These are phyloP conservation scores for Tuberolachnus salignus DNA, from an alignment of 2,888 invertebrate genomes.

Conservation along the genomic window DNA sequence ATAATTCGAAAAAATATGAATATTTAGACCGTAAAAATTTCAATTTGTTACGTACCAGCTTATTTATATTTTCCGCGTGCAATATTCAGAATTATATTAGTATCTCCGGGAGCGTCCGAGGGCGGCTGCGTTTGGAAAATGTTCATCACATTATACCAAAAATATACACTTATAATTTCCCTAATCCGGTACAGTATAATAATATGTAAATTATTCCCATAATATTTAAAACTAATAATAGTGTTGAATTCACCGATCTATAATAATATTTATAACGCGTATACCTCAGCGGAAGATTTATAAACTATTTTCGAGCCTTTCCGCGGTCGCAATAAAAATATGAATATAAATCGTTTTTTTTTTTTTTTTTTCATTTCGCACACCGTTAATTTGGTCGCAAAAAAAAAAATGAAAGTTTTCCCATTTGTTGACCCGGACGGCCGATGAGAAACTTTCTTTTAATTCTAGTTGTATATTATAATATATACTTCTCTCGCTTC, in stretches of 20 bases:
- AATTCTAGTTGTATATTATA: not conserved
- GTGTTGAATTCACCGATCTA: not conserved
- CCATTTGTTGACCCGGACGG: constrained; percentile 26
- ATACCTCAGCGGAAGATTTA: not conserved
- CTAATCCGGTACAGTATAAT: constrained; percentile 12
- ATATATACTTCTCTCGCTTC: not conserved
- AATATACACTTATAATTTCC: not conserved
- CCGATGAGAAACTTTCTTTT: constrained; percentile 2
- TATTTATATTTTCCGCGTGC: too few relatives aligned
- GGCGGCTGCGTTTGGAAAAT: too few relatives aligned
- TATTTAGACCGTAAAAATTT: constrained; percentile 30
- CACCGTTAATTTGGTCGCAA: constrained; percentile 15
- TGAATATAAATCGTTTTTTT: constrained; percentile 14
- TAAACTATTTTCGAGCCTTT: not conserved
- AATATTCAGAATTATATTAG: too few relatives aligned
- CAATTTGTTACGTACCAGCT: constrained; percentile 26
- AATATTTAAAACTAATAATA: not conserved
- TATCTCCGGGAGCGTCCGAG: too few relatives aligned
- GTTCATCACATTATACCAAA: constrained; percentile 13
- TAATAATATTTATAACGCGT: not conserved
- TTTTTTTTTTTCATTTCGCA: not conserved
- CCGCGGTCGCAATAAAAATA: constrained; percentile 10
- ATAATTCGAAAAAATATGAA: constrained; percentile 9
- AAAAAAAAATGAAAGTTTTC: constrained; percentile 37
- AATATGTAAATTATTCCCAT: not conserved